Percentiles rank a stretch among this genome's conserved stretches.
Evolutionary conservation across 2,888 invertebrate species (phyloP).

Genomic region (Hydrotaea cyrtoneurina): DNA sequence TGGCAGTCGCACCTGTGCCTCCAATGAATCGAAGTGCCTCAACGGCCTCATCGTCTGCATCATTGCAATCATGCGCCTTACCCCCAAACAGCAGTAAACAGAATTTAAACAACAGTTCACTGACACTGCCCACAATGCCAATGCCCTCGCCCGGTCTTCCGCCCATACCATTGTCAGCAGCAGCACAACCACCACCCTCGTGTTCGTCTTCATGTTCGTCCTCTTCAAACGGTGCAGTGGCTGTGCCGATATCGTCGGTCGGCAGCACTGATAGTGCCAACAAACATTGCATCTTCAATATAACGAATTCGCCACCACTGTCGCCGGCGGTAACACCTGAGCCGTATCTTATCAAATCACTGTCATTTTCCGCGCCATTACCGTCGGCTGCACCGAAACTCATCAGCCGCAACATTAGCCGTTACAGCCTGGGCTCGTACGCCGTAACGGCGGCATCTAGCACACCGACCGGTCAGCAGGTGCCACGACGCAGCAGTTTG

Average conservation of each 20-base stretch:
- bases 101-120: constrained; percentile 34
- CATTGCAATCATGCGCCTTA: background rate
- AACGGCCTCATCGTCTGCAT: constrained; percentile 32
- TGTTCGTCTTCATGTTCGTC: background rate
- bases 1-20: constrained; percentile 30
- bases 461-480: background rate
- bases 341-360: background rate
- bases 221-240: background rate
- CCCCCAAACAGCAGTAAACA: constrained; percentile 25
- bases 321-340: constrained; percentile 2
- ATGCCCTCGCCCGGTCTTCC: background rate
- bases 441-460: constrained; percentile 10
- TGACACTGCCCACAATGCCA: constrained; percentile 8
- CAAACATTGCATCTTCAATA: constrained; percentile 16
- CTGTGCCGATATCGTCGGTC: background rate
- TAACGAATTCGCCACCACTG: background rate
- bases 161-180: background rate
- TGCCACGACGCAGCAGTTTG: constrained; percentile 41
- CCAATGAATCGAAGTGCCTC: constrained; percentile 46
- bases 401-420: background rate
- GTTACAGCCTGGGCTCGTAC: background rate
- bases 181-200: background rate
- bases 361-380: constrained; percentile 35
- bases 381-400: background rate
- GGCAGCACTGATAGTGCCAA: constrained; percentile 11